phyloP scores from a whole-genome alignment of 2,888 invertebrate genomes.

The Pandemis heparana region DNA sequence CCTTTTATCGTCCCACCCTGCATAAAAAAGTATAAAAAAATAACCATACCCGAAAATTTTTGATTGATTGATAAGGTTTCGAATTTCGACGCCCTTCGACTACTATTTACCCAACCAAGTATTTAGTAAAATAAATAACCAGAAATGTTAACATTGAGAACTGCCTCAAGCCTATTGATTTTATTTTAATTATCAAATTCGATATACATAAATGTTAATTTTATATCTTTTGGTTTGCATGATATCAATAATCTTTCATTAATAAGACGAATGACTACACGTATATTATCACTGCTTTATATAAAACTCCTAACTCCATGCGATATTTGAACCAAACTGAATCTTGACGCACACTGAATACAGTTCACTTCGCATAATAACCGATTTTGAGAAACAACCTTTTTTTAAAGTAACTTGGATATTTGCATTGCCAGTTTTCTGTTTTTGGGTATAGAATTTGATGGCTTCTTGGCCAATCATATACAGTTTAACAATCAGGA shows the following conservation, averaged over 20 bases:
- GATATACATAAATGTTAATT: constrained; percentile 17
- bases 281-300: neutral
- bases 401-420: too few relatives aligned
- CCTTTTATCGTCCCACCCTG: too few relatives aligned
- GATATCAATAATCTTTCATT: constrained; percentile 22
- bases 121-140: neutral
- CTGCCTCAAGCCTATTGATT: constrained; percentile 12
- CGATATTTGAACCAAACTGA: too few relatives aligned
- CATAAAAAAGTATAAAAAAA: too few relatives aligned
- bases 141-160: neutral
- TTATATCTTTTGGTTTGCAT: constrained; percentile 1
- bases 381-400: too few relatives aligned
- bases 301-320: too few relatives aligned
- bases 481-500: neutral
- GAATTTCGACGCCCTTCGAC: neutral
- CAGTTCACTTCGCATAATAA: too few relatives aligned
- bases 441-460: neutral
- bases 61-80: neutral
- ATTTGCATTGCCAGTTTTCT: neutral
- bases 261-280: constrained; percentile 7
- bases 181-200: constrained; percentile 22
- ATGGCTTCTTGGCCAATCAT: constrained; percentile 5
- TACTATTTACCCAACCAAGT: neutral
- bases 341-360: too few relatives aligned
- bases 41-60: too few relatives aligned